Evolutionary conservation across 53 echinoderm and acorn worm species (phyloP).

Genomic region (Paracentrotus lividus): DNA sequence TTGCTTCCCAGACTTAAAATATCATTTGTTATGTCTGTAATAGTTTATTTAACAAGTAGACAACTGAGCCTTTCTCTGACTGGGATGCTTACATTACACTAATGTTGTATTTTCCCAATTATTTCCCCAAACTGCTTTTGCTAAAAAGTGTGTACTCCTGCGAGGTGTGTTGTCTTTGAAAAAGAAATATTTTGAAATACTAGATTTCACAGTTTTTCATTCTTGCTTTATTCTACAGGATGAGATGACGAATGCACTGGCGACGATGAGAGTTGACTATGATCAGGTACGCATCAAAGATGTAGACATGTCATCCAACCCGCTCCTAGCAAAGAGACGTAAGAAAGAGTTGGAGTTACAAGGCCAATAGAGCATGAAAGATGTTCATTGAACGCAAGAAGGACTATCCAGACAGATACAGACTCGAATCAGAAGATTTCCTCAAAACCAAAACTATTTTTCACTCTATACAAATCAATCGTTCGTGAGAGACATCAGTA

Average conservation of each 20-base stretch:
- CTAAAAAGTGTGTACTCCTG: too few relatives aligned
- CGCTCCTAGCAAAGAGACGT: constrained; percentile 87
- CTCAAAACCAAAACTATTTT: constrained; percentile 9
- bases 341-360: constrained; percentile 71
- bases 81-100: too few relatives aligned
- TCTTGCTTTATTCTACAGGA: constrained; percentile 68
- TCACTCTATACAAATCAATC: constrained; percentile 9
- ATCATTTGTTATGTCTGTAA: too few relatives aligned
- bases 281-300: constrained; percentile 94
- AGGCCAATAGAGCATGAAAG: constrained; percentile 12
- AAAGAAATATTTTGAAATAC: too few relatives aligned
- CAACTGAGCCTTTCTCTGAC: too few relatives aligned
- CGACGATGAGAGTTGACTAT: constrained; percentile 96
- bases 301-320: constrained; percentile 84
- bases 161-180: too few relatives aligned
- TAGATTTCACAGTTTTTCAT: neutral
- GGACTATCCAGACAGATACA: neutral
- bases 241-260: constrained; percentile 97
- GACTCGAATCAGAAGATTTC: neutral
- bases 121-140: too few relatives aligned
- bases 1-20: too few relatives aligned
- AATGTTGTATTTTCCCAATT: too few relatives aligned
- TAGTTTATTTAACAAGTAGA: too few relatives aligned
- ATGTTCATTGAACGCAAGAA: neutral
- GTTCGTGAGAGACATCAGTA: neutral